Evolutionary conservation across 1,140 invertebrate species (phyloP).

Genomic region (Brachystomella parvula): DNA sequence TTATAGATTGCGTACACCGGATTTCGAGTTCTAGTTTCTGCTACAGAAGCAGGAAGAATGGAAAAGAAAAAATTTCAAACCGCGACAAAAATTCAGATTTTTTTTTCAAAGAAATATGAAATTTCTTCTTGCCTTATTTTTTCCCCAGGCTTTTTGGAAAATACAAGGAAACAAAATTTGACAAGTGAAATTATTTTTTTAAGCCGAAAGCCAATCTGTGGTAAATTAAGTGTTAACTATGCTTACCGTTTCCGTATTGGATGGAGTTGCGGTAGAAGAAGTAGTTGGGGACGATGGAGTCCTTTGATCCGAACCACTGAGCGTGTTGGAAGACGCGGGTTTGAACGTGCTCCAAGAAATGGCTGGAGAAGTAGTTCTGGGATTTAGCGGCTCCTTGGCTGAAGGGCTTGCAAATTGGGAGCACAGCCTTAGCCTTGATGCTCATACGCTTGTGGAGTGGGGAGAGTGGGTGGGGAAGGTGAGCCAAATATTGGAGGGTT

Average conservation of each 20-base stretch:
- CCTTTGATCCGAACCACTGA: constrained; percentile 23
- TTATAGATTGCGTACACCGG: too few species aligned
- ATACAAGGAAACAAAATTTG: too few species aligned
- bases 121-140: too few species aligned
- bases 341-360: constrained; percentile 18
- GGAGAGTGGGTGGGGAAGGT: constrained; percentile 16
- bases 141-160: too few species aligned
- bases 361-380: constrained; percentile 31
- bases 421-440: constrained; percentile 30
- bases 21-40: too few species aligned
- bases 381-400: constrained; percentile 22
- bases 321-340: constrained; percentile 29
- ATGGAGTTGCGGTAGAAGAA: constrained; percentile 32
- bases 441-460: constrained; percentile 14
- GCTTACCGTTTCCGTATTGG: constrained; percentile 26
- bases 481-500: constrained; percentile 29
- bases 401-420: constrained; percentile 34
- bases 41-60: too few species aligned
- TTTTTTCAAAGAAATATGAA: too few species aligned
- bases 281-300: constrained; percentile 31
- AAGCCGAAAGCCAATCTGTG: too few species aligned
- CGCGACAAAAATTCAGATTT: too few species aligned
- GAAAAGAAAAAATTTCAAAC: too few species aligned
- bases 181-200: too few species aligned
- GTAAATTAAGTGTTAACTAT: constrained; percentile 4